These are phyloP conservation scores for Neodiprion virginianus DNA, from an alignment of 1,140 invertebrate genomes.

Conservation along the genomic window DNA sequence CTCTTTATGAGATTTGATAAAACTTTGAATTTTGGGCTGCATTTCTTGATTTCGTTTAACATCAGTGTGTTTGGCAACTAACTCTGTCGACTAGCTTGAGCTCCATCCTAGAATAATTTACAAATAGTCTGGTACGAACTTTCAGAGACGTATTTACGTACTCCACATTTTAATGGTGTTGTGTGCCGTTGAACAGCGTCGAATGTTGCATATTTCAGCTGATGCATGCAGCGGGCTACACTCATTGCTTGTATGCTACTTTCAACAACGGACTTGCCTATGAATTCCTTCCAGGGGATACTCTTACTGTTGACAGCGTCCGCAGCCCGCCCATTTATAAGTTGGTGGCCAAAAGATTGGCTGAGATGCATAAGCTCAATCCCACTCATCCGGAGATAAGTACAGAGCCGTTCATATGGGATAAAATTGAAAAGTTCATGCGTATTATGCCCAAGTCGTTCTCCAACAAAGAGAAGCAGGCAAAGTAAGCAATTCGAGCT, in stretches of 20 bases:
- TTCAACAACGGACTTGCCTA: slow-evolving; percentile 96
- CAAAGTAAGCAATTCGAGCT: slow-evolving; percentile 59
- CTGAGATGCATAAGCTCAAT: slow-evolving; percentile 77
- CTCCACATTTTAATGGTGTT: too few species aligned
- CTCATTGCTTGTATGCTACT: slow-evolving; percentile 86
- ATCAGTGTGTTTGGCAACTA: too few species aligned
- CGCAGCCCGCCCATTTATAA: slow-evolving; percentile 74
- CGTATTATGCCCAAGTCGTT: slow-evolving; percentile 73
- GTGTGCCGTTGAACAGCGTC: not conserved
- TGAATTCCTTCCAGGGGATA: slow-evolving; percentile 86
- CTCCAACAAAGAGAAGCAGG: slow-evolving; percentile 67
- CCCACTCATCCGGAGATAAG: slow-evolving; percentile 44
- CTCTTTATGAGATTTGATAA: too few species aligned
- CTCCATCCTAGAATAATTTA: too few species aligned
- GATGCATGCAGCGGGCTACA: slow-evolving; percentile 77
- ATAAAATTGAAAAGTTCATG: slow-evolving; percentile 77
- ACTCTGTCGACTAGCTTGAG: too few species aligned
- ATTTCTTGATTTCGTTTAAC: too few species aligned
- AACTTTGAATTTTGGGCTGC: too few species aligned
- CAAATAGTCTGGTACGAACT: too few species aligned
- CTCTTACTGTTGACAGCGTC: slow-evolving; percentile 75
- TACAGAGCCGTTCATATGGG: slow-evolving; percentile 73
- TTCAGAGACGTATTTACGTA: too few species aligned
- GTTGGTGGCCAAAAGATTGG: slow-evolving; percentile 81
- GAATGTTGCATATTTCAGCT: slow-evolving; percentile 63